Evolutionary conservation across 2,797 vertebrate genomes (phyloP).

Genomic region (Aeoliscus strigatus): DNA sequence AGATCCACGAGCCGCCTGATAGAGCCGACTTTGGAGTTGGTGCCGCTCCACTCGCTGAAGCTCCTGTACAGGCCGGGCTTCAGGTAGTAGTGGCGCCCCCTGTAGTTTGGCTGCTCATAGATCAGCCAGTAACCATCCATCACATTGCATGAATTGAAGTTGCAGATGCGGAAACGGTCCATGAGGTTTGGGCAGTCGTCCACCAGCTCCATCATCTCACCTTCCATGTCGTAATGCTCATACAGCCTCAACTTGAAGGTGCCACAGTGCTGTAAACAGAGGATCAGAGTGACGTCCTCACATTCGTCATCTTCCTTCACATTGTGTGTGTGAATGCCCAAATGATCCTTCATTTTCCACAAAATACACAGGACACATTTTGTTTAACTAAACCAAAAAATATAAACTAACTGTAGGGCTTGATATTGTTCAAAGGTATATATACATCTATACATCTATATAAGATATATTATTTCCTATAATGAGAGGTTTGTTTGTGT

Average conservation of each 20-base stretch:
- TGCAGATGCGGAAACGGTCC: conserved; percentile 59
- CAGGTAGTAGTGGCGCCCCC: conserved; percentile 66
- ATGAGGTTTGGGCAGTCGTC: conserved; percentile 65
- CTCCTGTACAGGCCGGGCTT: conserved; percentile 61
- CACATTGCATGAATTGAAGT: conserved; percentile 68
- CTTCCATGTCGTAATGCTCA: conserved; percentile 71
- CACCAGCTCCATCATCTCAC: conserved; percentile 65
- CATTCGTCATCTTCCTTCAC: no score
- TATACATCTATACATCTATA: no score
- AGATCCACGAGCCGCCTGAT: conserved; percentile 64
- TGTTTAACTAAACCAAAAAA: no score
- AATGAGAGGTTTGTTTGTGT: no score
- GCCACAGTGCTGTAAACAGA: conserved; percentile 55
- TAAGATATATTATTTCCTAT: no score
- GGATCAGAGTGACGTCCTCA: not conserved
- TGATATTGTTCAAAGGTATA: no score
- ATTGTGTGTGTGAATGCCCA: no score
- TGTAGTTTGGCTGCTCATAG: conserved; percentile 70
- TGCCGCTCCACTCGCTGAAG: conserved; percentile 65
- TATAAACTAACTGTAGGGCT: no score
- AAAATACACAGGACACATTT: no score
- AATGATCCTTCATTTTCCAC: no score
- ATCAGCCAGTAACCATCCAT: conserved; percentile 73
- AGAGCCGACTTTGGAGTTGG: conserved; percentile 64
- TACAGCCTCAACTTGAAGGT: conserved; percentile 68